A percentile compares a stretch with the other conserved stretches of the same genome.
phyloP scores from a whole-genome alignment of 2,113 vertebrate species.

The Machaerirhynchus nigripectus region DNA sequence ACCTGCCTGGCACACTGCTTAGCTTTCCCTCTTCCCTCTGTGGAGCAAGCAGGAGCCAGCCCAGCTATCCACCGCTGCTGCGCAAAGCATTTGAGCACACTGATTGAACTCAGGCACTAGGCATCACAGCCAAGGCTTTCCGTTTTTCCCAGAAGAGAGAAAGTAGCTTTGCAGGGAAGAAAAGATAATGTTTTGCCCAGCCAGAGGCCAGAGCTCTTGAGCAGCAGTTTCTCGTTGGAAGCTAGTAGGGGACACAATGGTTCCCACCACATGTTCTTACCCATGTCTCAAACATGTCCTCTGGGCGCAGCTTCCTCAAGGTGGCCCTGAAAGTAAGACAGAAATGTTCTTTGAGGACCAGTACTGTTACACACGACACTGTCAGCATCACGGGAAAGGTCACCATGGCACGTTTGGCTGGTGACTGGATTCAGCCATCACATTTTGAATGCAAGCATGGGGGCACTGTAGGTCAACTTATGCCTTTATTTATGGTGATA shows the following conservation, averaged over 20 bases:
- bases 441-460: neutral
- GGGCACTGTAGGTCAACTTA: neutral
- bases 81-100: neutral
- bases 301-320: slow-evolving; percentile 90
- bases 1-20: neutral
- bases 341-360: neutral
- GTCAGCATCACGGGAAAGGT: rapidly evolving
- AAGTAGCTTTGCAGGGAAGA: neutral
- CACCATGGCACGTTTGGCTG: rapidly evolving
- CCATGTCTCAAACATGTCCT: slow-evolving; percentile 98
- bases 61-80: rapidly evolving
- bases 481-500: neutral
- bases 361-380: neutral
- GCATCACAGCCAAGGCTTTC: neutral
- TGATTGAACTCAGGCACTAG: neutral
- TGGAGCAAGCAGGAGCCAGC: neutral
- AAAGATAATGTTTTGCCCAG: neutral
- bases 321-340: slow-evolving; percentile 82
- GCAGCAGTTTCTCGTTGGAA: neutral
- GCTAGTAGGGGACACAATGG: neutral
- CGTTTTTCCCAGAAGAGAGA: neutral
- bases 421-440: neutral
- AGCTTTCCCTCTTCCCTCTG: neutral
- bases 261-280: slow-evolving; percentile 65
- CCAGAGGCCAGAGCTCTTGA: neutral